phyloP scores from a whole-genome alignment of 2,888 invertebrate species.

The Heliothis peltigera region DNA sequence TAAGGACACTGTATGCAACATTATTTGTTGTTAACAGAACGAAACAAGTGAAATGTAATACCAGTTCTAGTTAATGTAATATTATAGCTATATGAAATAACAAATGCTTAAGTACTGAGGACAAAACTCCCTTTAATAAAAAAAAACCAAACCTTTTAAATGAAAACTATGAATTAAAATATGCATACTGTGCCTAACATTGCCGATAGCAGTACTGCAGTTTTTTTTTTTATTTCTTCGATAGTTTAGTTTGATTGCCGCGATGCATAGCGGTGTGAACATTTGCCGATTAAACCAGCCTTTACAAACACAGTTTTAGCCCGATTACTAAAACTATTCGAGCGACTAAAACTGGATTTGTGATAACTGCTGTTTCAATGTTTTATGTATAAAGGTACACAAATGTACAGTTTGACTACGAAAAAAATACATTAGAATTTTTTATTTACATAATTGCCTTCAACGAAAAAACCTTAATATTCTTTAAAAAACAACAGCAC shows the following conservation, averaged over 20 bases:
- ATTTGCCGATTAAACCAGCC: conserved; percentile 42
- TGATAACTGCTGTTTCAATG: conserved; percentile 12
- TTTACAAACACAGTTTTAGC: conserved; percentile 39
- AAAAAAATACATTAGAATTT: background rate
- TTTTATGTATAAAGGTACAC: conserved; percentile 9
- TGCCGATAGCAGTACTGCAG: conserved; percentile 25
- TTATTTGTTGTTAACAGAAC: conserved; percentile 9
- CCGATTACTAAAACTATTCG: conserved; percentile 37
- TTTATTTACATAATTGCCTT: background rate
- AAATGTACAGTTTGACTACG: background rate
- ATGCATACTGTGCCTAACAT: conserved; percentile 32
- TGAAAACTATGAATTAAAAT: conserved; percentile 13
- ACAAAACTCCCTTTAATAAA: background rate
- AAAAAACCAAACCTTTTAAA: background rate
- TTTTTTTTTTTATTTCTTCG: conserved; percentile 25
- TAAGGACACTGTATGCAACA: conserved; percentile 9
- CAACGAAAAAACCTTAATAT: background rate
- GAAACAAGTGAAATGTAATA: background rate
- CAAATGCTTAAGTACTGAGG: no score
- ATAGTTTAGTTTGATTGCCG: conserved; percentile 44
- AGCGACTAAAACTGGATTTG: conserved; percentile 29
- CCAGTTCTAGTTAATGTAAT: no score
- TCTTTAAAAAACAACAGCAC: background rate
- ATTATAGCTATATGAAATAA: no score
- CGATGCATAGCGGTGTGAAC: conserved; percentile 30